Percentiles rank a stretch among this genome's conserved stretches.
These are phyloP conservation scores for Taurulus bubalis DNA, from an alignment of 2,113 vertebrate species.

Conservation along the genomic window DNA sequence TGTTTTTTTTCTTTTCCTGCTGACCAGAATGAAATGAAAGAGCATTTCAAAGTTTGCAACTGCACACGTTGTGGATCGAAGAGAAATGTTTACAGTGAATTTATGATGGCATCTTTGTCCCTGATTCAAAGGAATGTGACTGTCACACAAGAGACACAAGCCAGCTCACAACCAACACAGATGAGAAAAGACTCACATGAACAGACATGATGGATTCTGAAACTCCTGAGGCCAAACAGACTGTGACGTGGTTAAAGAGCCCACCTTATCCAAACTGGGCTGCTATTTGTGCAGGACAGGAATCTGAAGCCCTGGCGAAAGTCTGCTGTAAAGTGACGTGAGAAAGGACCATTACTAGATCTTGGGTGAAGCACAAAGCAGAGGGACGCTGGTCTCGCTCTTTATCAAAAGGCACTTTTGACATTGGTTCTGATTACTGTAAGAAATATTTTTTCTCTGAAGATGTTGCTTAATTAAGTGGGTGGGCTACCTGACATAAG, in stretches of 20 bases:
- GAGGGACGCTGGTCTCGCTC: slow-evolving; percentile 31
- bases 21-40: slow-evolving; percentile 47
- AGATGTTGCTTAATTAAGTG: slow-evolving; percentile 53
- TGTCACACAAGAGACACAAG: slow-evolving; percentile 24
- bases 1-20: slow-evolving; percentile 32
- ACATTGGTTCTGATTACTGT: slow-evolving; percentile 69
- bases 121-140: not conserved
- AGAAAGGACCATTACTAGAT: slow-evolving; percentile 49
- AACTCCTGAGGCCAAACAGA: slow-evolving; percentile 29
- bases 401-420: slow-evolving; percentile 74
- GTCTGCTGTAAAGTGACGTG: slow-evolving; percentile 28
- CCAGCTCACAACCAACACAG: slow-evolving; percentile 24
- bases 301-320: not conserved
- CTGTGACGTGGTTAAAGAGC: slow-evolving; percentile 1
- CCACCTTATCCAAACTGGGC: not conserved
- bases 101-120: slow-evolving; percentile 22
- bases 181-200: slow-evolving; percentile 22
- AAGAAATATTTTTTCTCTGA: slow-evolving; percentile 56
- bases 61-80: slow-evolving; percentile 44
- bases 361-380: slow-evolving; percentile 42
- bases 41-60: slow-evolving; percentile 41
- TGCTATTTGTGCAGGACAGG: slow-evolving; percentile 19
- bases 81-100: slow-evolving; percentile 73
- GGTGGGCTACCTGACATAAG: slow-evolving; percentile 57
- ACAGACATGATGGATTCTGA: slow-evolving; percentile 15